Conservation (phyloP, 2,797 vertebrate species). For the Ctenopoma multispine region DNA sequence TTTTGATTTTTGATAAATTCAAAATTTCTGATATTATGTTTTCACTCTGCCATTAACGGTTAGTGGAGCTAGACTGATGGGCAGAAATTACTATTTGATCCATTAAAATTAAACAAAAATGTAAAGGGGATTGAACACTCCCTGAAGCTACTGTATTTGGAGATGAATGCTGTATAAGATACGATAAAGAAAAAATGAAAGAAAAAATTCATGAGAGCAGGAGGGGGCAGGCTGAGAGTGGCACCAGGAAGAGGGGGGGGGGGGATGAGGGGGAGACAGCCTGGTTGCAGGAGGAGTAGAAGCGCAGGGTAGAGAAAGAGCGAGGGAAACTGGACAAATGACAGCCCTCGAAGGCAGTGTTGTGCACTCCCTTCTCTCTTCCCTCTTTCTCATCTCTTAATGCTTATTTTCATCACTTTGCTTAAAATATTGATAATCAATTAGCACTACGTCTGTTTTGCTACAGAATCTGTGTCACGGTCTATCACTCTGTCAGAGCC, state of each 20-base stretch:
- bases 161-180: constrained; percentile 46
- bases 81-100: not conserved
- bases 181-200: constrained; percentile 46
- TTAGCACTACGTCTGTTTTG: constrained; percentile 99
- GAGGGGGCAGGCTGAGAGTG: constrained; percentile 29
- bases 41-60: not conserved
- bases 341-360: constrained; percentile 55
- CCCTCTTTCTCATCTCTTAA: constrained; percentile 90
- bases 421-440: constrained; percentile 99
- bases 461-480: constrained; percentile 97
- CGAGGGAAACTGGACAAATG: constrained; percentile 59
- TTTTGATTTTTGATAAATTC: not conserved
- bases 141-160: constrained; percentile 35
- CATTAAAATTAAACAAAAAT: not conserved
- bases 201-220: constrained; percentile 26
- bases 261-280: constrained; percentile 24
- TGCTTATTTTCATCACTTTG: constrained; percentile 99
- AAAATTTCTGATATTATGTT: not conserved
- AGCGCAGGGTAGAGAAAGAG: constrained; percentile 26
- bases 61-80: not conserved
- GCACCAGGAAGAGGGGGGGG: constrained; percentile 28
- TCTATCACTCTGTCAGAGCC: constrained; percentile 98
- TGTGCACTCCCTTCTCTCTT: constrained; percentile 52
- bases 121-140: not conserved
- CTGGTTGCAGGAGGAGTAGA: constrained; percentile 34